phyloP scores from a whole-genome alignment of 1,140 invertebrate species.

The Melitaea cinxia region DNA sequence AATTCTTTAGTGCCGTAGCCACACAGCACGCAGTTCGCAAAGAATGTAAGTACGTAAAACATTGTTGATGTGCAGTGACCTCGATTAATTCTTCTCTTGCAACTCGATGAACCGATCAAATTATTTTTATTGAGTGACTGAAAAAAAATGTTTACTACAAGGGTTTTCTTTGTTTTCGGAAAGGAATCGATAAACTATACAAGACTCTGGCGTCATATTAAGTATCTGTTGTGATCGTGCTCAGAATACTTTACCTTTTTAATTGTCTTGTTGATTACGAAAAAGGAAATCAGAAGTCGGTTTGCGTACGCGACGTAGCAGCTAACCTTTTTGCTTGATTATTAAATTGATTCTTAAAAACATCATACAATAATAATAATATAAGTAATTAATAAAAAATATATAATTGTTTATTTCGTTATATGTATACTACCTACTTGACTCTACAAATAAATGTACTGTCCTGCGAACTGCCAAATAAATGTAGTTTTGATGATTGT shows the following conservation, averaged over 20 bases:
- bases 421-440: too few relatives aligned
- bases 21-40: too few relatives aligned
- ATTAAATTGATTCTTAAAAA: background rate
- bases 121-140: too few relatives aligned
- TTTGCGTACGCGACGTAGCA: slow-evolving; percentile 17
- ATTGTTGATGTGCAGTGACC: slow-evolving; percentile 20
- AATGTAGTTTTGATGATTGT: too few relatives aligned
- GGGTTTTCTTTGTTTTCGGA: background rate
- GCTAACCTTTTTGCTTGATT: slow-evolving; percentile 1
- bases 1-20: too few relatives aligned
- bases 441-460: too few relatives aligned
- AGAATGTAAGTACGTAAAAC: slow-evolving; percentile 16
- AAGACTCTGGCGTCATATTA: slow-evolving; percentile 15
- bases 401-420: too few relatives aligned
- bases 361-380: background rate
- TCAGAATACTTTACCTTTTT: slow-evolving; percentile 17
- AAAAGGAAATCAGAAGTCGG: slow-evolving; percentile 27
- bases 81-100: too few relatives aligned
- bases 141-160: background rate
- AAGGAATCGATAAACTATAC: background rate
- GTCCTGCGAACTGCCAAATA: too few relatives aligned
- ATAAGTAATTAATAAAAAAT: background rate
- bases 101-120: too few relatives aligned
- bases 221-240: slow-evolving; percentile 7
- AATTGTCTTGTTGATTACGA: slow-evolving; percentile 15